Conservation (phyloP, 2,888 invertebrate species). For the Oxystoma pomonae region DNA sequence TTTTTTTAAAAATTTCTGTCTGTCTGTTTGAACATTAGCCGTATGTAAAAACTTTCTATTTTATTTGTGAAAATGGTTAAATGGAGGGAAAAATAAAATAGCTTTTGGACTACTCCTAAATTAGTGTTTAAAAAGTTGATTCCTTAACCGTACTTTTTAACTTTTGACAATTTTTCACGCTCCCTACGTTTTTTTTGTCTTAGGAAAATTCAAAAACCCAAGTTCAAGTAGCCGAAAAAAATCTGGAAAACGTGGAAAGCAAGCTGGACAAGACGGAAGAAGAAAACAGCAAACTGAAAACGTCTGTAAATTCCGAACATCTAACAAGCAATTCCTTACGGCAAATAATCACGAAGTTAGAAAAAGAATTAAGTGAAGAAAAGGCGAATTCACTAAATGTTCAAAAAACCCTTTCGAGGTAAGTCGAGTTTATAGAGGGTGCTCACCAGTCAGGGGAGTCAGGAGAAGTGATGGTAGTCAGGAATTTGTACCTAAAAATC, state of each 20-base stretch:
- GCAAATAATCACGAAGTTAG: conserved; percentile 52
- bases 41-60: too few species aligned
- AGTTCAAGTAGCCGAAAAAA: conserved; percentile 44
- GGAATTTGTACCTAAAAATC: not conserved
- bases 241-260: conserved; percentile 45
- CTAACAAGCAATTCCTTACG: conserved; percentile 51
- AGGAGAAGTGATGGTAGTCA: not conserved
- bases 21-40: too few species aligned
- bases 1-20: too few species aligned
- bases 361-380: conserved; percentile 51
- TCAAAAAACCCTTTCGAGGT: conserved; percentile 47
- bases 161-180: too few species aligned
- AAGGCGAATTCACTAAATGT: conserved; percentile 50
- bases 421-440: too few species aligned
- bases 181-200: too few species aligned
- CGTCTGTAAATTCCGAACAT: conserved; percentile 54
- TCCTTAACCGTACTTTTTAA: too few species aligned
- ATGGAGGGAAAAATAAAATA: too few species aligned
- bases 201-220: conserved; percentile 42
- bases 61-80: too few species aligned
- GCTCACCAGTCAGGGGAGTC: too few species aligned
- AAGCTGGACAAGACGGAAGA: conserved; percentile 51
- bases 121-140: too few species aligned
- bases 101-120: too few species aligned
- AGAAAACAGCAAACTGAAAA: conserved; percentile 50